These are phyloP conservation scores for Athetis lepigone DNA, from an alignment of 2,888 invertebrate species.

Conservation along the genomic window DNA sequence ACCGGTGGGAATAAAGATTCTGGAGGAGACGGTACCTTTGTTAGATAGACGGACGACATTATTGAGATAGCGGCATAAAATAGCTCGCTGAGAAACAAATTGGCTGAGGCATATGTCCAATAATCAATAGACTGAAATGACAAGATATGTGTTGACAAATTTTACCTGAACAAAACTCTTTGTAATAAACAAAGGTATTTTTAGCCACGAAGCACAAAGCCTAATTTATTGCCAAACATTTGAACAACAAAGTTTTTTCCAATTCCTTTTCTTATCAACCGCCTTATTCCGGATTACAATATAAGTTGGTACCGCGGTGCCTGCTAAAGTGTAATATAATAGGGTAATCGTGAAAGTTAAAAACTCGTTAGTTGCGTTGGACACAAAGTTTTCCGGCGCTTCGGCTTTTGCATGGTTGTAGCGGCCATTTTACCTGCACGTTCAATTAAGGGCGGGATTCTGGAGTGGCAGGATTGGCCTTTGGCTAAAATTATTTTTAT, in stretches of 20 bases:
- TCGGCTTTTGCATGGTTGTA: slow-evolving; percentile 45
- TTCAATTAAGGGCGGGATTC: background rate
- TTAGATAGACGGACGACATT: too few relatives aligned
- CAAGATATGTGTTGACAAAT: too few relatives aligned
- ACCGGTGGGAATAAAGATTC: too few relatives aligned
- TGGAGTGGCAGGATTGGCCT: background rate
- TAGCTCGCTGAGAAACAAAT: too few relatives aligned
- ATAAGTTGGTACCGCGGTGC: slow-evolving; percentile 40
- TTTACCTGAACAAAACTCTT: background rate
- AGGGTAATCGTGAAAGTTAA: slow-evolving; percentile 77
- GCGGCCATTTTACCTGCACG: slow-evolving; percentile 43
- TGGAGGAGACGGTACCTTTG: too few relatives aligned
- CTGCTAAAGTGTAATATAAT: slow-evolving; percentile 47
- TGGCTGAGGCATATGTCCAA: too few relatives aligned
- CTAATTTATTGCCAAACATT: slow-evolving; percentile 43
- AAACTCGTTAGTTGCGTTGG: slow-evolving; percentile 74
- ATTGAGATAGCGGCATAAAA: too few relatives aligned
- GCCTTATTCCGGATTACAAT: slow-evolving; percentile 52
- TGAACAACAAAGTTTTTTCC: slow-evolving; percentile 33
- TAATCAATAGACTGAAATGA: too few relatives aligned
- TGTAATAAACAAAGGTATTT: background rate
- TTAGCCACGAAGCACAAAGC: slow-evolving; percentile 13
- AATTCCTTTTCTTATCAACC: slow-evolving; percentile 47
- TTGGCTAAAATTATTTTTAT: background rate
- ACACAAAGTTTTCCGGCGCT: slow-evolving; percentile 49